Evolutionary conservation across 2,888 invertebrate species (phyloP), one percentile per base, ranked within the genome.

Genomic region (Lissocephala sabroskyi): DNA sequence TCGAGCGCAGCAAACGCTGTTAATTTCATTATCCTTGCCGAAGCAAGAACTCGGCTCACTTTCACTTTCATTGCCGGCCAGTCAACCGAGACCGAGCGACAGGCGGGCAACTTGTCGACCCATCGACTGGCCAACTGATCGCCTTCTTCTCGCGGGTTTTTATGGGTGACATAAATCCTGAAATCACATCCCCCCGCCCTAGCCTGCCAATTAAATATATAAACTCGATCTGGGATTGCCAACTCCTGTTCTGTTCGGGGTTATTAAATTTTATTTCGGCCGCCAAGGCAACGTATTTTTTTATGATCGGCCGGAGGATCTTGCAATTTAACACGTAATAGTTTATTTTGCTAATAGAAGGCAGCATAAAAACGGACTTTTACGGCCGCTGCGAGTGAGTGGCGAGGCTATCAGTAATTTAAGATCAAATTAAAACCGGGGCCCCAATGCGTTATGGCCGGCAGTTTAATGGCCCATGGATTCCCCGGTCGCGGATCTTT

Each of bases 321-420:
- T 39, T 32, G 48, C 61, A 51, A 54, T 63, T 68, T 55, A 71
- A 59, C 67, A 65, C 68, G 54, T 71, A 49, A 67, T 68, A 71
- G 71, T 71, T 71, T 67, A 70, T 65, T 65, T 56, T 35, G 68
- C 68, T 59, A 71, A 68, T 71, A 71, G 68, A 71, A 71, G 65
- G 59, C 50, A 59, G 50, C 68, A 68, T 68, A 64, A 71, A 70
- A 71, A 64, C 57, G 64, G 62, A 53, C 56, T 71, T 70, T 71
- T 68, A 70, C 67, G n/a, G n/a, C n/a, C n/a, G n/a, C 49, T 48
- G 65, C 68, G 50, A 57, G 52, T 71, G 65, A 59, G 56, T 65
- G 67, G 45, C 53, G 53, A 7, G 29, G 14, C 29, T 61, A 59
- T 63, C 63, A 61, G 68, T 71, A 68, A 64, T 53, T 68, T 53